These are phyloP conservation scores for Enteromius mattozi DNA, from an alignment of 2,797 vertebrate species.

Conservation along the genomic window DNA sequence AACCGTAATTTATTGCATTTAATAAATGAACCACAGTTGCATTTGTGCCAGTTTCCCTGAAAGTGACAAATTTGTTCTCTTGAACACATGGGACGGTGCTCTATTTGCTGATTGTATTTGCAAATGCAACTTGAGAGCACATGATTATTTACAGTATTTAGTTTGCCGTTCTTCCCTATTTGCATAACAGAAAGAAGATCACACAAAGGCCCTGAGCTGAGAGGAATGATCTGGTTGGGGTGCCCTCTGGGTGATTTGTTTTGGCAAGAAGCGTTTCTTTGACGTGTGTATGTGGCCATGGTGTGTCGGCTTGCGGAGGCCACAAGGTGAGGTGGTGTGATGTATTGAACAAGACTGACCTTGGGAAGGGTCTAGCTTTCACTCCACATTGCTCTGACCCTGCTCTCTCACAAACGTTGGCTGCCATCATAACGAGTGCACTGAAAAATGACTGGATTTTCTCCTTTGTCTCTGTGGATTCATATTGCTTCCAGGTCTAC, in stretches of 20 bases:
- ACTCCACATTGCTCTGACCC: conserved; percentile 31
- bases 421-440: conserved; percentile 49
- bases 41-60: background rate
- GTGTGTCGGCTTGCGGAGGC: conserved; percentile 45
- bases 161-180: conserved; percentile 60
- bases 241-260: conserved; percentile 55
- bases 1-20: background rate
- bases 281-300: conserved; percentile 46
- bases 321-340: conserved; percentile 48
- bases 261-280: conserved; percentile 30
- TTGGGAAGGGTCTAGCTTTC: conserved; percentile 52
- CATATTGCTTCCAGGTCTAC: conserved; percentile 30
- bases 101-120: background rate
- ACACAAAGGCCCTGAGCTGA: conserved; percentile 30
- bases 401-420: conserved; percentile 39
- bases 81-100: background rate
- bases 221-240: conserved; percentile 41
- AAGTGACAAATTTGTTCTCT: conserved; percentile 4
- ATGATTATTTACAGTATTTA: conserved; percentile 57
- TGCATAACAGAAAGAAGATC: conserved; percentile 41
- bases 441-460: conserved; percentile 55
- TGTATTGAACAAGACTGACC: conserved; percentile 57
- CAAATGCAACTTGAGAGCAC: conserved; percentile 69
- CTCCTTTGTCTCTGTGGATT: conserved; percentile 24
- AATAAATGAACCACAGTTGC: background rate